Conservation (phyloP, 2,888 invertebrate genomes). For the Dione juno region DNA sequence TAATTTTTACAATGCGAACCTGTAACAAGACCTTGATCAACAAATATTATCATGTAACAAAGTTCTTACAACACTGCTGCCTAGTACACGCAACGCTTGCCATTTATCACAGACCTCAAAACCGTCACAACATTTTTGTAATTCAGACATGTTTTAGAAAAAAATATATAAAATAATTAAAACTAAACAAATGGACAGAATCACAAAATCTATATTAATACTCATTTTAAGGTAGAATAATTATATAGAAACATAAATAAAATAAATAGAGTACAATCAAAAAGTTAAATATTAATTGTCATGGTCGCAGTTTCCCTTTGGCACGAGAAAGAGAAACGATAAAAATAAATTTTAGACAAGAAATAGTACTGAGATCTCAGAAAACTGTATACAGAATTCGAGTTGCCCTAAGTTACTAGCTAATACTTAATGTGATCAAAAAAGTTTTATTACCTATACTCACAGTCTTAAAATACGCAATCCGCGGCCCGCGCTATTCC, state of each 20-base stretch:
- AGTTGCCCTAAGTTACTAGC: constrained; percentile 55
- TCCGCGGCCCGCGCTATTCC: constrained; percentile 10
- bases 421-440: constrained; percentile 60
- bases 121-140: constrained; percentile 50
- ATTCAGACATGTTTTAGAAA: constrained; percentile 36
- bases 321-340: constrained; percentile 68
- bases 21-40: background rate
- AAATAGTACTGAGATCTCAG: constrained; percentile 74
- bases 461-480: constrained; percentile 67
- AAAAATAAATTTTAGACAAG: constrained; percentile 52
- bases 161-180: constrained; percentile 33
- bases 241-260: constrained; percentile 58
- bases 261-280: constrained; percentile 70
- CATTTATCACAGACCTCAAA: constrained; percentile 70
- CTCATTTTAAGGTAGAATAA: constrained; percentile 35
- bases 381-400: constrained; percentile 75
- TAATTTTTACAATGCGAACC: constrained; percentile 16
- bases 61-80: constrained; percentile 25
- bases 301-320: constrained; percentile 73
- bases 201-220: constrained; percentile 38
- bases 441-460: constrained; percentile 61
- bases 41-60: background rate
- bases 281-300: constrained; percentile 65
- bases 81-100: constrained; percentile 10
- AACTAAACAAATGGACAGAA: constrained; percentile 45